Percentiles rank a stretch among this genome's conserved stretches.
Conservation (phyloP, 2,888 invertebrate species). For the Corythucha ciliata region DNA sequence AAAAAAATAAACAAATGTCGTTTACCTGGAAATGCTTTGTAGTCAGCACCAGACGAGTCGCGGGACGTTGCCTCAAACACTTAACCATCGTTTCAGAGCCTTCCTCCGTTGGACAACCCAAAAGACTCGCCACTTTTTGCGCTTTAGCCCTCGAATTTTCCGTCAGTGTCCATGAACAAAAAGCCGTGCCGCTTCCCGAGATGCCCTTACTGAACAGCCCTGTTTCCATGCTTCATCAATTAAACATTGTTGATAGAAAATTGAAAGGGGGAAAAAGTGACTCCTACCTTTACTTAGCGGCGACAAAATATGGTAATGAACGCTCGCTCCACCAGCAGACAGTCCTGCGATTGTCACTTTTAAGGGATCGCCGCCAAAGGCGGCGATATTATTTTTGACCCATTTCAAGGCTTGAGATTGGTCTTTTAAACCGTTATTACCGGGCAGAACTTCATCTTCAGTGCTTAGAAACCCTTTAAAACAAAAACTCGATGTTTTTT, state of each 20-base stretch:
- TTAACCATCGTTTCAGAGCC: constrained; percentile 49
- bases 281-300: constrained; percentile 48
- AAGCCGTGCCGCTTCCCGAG: constrained; percentile 59
- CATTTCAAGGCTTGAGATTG: constrained; percentile 59
- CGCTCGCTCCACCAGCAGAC: constrained; percentile 41
- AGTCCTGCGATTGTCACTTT: constrained; percentile 57
- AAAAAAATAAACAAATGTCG: too few relatives aligned
- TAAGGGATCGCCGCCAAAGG: constrained; percentile 48
- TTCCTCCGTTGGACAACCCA: constrained; percentile 55
- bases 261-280: not conserved
- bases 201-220: constrained; percentile 60
- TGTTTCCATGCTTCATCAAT: too few relatives aligned
- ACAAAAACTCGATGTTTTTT: not conserved
- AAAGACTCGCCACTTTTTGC: constrained; percentile 48
- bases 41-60: constrained; percentile 47
- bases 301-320: constrained; percentile 60
- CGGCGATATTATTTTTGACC: constrained; percentile 46
- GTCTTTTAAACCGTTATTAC: constrained; percentile 64
- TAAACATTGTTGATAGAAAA: too few relatives aligned
- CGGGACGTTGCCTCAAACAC: constrained; percentile 55
- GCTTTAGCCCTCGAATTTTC: constrained; percentile 53
- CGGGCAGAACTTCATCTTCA: constrained; percentile 55
- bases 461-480: constrained; percentile 60
- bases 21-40: constrained; percentile 48
- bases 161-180: constrained; percentile 52